Conservation (phyloP, 2,113 vertebrate species). For the Steatornis caripensis region DNA sequence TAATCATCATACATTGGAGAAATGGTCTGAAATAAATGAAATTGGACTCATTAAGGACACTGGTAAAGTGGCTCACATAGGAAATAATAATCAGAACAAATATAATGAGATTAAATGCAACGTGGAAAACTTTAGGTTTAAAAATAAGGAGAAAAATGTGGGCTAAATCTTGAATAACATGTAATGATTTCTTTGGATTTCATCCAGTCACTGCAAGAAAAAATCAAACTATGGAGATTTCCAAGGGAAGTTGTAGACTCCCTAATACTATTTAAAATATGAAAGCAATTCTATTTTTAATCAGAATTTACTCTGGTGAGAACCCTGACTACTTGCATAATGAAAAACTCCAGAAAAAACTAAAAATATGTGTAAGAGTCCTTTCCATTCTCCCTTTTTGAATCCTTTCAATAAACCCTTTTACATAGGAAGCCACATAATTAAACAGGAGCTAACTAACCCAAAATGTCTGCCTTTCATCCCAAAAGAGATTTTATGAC, state of each 20-base stretch:
- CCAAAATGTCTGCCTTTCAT: slow-evolving; percentile 45
- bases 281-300: neutral
- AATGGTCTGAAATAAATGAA: slow-evolving; percentile 14
- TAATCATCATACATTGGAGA: neutral
- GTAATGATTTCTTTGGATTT: neutral
- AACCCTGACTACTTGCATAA: neutral
- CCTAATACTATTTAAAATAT: neutral
- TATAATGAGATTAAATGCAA: neutral
- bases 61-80: neutral
- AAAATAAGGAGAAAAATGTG: neutral
- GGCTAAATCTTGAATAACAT: neutral
- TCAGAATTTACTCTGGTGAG: neutral
- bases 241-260: neutral
- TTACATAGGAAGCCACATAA: slow-evolving; percentile 3
- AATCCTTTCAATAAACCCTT: slow-evolving; percentile 33
- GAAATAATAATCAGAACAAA: neutral
- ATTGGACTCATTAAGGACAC: neutral
- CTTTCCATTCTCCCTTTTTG: neutral
- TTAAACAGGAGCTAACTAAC: slow-evolving; percentile 41
- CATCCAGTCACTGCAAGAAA: neutral
- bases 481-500: slow-evolving; percentile 32
- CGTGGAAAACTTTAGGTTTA: neutral
- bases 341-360: neutral
- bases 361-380: neutral
- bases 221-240: neutral